These are phyloP conservation scores for Hipposideros armiger DNA, from an alignment of 2,113 vertebrate species.

Conservation along the genomic window DNA sequence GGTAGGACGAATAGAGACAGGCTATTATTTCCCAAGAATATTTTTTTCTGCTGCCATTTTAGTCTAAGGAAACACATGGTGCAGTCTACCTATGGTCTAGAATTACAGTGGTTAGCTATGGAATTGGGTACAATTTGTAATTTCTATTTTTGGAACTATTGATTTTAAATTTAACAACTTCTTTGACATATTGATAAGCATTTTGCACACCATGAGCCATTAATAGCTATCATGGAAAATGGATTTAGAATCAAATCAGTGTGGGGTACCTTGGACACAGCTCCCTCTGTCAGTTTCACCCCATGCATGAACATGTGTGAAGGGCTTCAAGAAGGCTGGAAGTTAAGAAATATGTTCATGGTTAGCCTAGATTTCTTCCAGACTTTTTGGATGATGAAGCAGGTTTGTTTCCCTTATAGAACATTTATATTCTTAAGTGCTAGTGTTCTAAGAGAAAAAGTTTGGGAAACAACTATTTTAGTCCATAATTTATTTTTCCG, in stretches of 20 bases:
- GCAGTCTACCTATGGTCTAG: background rate
- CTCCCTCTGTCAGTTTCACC: background rate
- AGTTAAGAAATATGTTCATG: slow-evolving; percentile 26
- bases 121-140: slow-evolving; percentile 49
- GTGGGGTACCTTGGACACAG: background rate
- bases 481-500: slow-evolving; percentile 26
- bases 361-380: slow-evolving; percentile 13
- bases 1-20: background rate
- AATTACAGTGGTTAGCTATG: slow-evolving; percentile 60
- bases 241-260: background rate
- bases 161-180: slow-evolving; percentile 59
- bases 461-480: background rate
- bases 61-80: background rate
- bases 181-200: slow-evolving; percentile 51
- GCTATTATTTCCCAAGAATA: background rate
- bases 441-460: background rate
- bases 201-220: background rate
- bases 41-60: slow-evolving; percentile 24
- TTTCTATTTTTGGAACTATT: slow-evolving; percentile 52
- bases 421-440: background rate
- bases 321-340: slow-evolving; percentile 29
- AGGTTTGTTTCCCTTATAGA: background rate
- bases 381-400: slow-evolving; percentile 15
- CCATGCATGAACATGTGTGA: background rate
- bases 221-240: slow-evolving; percentile 26